phyloP scores from a whole-genome alignment of 2,888 invertebrate genomes.

The Lithophane leautieri region DNA sequence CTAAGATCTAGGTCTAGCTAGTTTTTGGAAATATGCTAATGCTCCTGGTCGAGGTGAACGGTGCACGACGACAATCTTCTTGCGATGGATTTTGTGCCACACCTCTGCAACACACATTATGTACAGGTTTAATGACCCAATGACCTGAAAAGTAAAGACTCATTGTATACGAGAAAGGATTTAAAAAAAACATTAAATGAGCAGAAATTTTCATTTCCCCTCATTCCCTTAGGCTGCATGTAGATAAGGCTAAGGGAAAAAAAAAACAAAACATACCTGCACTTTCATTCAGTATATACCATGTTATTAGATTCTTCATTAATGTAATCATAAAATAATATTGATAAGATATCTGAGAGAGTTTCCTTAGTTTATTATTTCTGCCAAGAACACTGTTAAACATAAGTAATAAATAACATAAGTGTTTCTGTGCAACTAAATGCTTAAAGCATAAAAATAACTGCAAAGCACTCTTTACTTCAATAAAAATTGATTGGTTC shows the following conservation, averaged over 20 bases:
- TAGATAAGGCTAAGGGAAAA: too few relatives aligned
- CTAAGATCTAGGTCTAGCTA: conserved; percentile 65
- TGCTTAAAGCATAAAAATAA: conserved; percentile 43
- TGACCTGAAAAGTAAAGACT: conserved; percentile 58
- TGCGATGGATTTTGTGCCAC: conserved; percentile 64
- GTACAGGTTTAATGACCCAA: conserved; percentile 65
- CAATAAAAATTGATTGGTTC: conserved; percentile 68
- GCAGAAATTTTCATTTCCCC: not conserved
- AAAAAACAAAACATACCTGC: too few relatives aligned
- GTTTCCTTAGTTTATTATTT: not conserved
- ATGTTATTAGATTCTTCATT: not conserved
- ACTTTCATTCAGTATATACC: not conserved
- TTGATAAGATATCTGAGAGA: not conserved
- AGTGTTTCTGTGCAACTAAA: conserved; percentile 4
- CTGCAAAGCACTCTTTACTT: conserved; percentile 48
- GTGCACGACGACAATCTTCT: conserved; percentile 65
- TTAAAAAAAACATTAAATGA: not conserved
- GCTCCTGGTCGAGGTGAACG: conserved; percentile 67
- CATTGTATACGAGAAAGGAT: conserved; percentile 6
- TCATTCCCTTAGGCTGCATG: too few relatives aligned
- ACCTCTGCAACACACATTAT: conserved; percentile 61
- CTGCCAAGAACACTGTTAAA: not conserved
- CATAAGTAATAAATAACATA: not conserved
- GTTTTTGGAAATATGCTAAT: conserved; percentile 73
- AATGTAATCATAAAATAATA: not conserved